These are phyloP conservation scores for Orthonychiurus folsomi DNA, from an alignment of 2,888 invertebrate genomes.

Conservation along the genomic window DNA sequence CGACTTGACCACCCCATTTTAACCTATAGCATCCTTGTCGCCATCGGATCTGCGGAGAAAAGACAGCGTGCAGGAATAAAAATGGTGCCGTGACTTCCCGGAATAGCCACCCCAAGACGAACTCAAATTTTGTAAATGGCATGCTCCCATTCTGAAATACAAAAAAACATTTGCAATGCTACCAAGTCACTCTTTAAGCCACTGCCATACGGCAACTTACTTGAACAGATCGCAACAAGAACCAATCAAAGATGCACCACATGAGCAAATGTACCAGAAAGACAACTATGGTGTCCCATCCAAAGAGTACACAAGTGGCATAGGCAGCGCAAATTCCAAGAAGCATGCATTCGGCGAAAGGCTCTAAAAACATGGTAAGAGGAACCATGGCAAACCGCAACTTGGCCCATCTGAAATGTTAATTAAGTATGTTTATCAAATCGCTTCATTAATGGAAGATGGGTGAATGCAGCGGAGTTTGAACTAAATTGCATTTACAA, in stretches of 20 bases:
- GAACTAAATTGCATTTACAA: too few species aligned
- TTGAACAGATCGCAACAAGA: slow-evolving; percentile 77
- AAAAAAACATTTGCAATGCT: slow-evolving; percentile 19
- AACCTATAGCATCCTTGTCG: slow-evolving; percentile 80
- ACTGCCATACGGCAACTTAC: slow-evolving; percentile 45
- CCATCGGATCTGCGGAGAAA: slow-evolving; percentile 87
- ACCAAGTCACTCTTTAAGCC: too few species aligned
- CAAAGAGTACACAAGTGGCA: slow-evolving; percentile 70
- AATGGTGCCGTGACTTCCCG: slow-evolving; percentile 85
- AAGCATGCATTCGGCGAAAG: slow-evolving; percentile 88
- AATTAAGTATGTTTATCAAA: slow-evolving; percentile 4
- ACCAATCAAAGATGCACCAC: slow-evolving; percentile 96
- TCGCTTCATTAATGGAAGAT: background rate
- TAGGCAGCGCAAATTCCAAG: slow-evolving; percentile 85
- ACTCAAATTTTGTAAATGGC: slow-evolving; percentile 90
- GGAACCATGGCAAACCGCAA: slow-evolving; percentile 93
- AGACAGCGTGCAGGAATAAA: slow-evolving; percentile 74
- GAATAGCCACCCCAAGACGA: slow-evolving; percentile 87
- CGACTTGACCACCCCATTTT: slow-evolving; percentile 91
- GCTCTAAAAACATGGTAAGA: slow-evolving; percentile 79
- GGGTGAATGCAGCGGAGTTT: background rate
- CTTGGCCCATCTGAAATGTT: slow-evolving; percentile 81
- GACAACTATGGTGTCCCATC: slow-evolving; percentile 81
- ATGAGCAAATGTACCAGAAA: slow-evolving; percentile 82
- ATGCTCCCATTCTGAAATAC: slow-evolving; percentile 70